Percentiles rank a stretch among this genome's conserved stretches.
Conservation (phyloP, 2,113 vertebrate species). For the Cephalopterus ornatus region DNA sequence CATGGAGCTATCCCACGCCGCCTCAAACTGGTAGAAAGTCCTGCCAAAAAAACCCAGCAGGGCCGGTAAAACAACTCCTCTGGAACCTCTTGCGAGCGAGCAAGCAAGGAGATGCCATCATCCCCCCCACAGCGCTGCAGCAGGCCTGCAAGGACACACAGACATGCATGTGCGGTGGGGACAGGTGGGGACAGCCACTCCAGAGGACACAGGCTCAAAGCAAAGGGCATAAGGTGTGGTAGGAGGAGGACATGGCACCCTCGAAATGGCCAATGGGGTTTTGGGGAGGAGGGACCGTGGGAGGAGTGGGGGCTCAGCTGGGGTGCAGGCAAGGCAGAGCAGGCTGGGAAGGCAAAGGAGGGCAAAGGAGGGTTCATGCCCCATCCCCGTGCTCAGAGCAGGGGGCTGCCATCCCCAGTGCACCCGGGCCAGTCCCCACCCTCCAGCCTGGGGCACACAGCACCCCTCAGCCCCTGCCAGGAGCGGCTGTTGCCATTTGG, state of each 20-base stretch:
- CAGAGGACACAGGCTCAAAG: constrained; percentile 25
- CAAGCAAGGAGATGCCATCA: not conserved
- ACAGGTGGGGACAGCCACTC: constrained; percentile 43
- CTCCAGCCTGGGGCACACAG: not conserved
- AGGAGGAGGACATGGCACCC: not conserved
- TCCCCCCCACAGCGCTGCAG: not conserved
- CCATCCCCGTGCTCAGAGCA: not conserved
- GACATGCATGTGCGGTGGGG: constrained; percentile 18
- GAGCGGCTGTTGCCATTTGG: not conserved
- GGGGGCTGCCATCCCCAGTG: not conserved
- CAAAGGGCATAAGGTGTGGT: not conserved
- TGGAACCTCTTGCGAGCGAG: not conserved
- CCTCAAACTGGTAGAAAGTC: constrained; percentile 94
- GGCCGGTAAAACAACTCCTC: not conserved
- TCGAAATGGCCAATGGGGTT: not conserved
- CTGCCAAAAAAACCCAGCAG: constrained; percentile 67
- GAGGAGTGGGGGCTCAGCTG: not conserved
- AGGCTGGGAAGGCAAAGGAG: not conserved
- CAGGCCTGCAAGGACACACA: constrained; percentile 27
- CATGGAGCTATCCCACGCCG: constrained; percentile 98
- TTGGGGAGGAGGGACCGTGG: not conserved
- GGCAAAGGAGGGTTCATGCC: constrained; percentile 30
- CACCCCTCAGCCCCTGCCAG: not conserved
- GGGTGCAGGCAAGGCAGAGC: constrained; percentile 10
- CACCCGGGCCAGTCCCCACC: not conserved